Conservation (phyloP, 2,888 invertebrate genomes). For the Leptarthrus brevirostris region DNA sequence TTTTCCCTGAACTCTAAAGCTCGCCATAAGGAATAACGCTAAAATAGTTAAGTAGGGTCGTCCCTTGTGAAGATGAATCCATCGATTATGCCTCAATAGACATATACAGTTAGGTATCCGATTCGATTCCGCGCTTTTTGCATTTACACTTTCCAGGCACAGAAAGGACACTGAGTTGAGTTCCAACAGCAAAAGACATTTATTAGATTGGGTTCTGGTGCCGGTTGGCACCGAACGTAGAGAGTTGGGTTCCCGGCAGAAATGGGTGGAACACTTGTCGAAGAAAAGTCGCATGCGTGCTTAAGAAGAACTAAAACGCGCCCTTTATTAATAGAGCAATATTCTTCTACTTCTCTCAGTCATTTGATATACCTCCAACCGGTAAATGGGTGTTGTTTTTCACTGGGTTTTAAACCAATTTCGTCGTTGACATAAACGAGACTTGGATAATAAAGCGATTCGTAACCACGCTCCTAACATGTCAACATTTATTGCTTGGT, state of each 20-base stretch:
- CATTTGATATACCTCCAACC: neutral
- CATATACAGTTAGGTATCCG: constrained; percentile 19
- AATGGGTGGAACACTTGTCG: constrained; percentile 3
- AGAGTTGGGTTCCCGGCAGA: neutral
- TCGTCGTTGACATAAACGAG: neutral
- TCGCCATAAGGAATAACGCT: neutral
- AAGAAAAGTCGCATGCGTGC: constrained; percentile 19
- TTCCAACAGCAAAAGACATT: constrained; percentile 1
- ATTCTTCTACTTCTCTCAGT: constrained; percentile 10
- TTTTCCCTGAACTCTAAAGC: neutral
- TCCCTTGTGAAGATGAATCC: constrained; percentile 11
- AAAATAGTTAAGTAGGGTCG: constrained; percentile 37
- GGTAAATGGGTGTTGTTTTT: constrained; percentile 1
- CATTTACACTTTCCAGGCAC: neutral
- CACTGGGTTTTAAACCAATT: neutral
- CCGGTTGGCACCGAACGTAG: neutral
- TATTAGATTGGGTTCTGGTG: constrained; percentile 4
- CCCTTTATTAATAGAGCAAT: neutral
- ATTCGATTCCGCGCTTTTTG: constrained; percentile 6
- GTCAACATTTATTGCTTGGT: constrained; percentile 25
- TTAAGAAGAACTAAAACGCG: constrained; percentile 17
- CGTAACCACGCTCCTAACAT: constrained; percentile 9
- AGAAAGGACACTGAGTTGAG: constrained; percentile 24
- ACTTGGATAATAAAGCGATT: neutral
- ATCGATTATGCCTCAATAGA: constrained; percentile 31